These are phyloP conservation scores for Oreochromis tanganicae DNA, from an alignment of 2,113 vertebrate species.

Conservation along the genomic window DNA sequence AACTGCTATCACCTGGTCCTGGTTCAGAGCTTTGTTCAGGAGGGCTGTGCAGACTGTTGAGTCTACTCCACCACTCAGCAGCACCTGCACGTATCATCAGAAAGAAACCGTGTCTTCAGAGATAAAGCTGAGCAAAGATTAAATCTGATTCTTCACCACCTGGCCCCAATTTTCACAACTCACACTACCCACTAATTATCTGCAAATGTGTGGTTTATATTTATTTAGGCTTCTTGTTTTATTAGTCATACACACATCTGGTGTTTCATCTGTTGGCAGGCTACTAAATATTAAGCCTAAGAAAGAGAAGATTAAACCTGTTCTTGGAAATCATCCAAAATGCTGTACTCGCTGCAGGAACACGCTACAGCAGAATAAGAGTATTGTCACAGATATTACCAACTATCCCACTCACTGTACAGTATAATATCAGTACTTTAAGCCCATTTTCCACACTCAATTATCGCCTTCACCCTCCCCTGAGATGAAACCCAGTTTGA, in stretches of 20 bases:
- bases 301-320: neutral
- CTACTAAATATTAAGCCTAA: neutral
- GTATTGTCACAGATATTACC: neutral
- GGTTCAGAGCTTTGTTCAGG: slow-evolving; percentile 88
- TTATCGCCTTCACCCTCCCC: slow-evolving; percentile 32
- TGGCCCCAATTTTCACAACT: neutral
- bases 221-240: neutral
- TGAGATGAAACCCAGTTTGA: slow-evolving; percentile 60
- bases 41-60: slow-evolving; percentile 97
- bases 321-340: neutral
- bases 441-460: slow-evolving; percentile 7
- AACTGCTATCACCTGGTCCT: slow-evolving; percentile 94
- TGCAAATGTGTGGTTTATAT: neutral
- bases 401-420: neutral
- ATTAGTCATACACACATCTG: neutral
- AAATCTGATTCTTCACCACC: neutral
- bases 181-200: neutral
- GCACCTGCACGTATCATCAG: slow-evolving; percentile 72
- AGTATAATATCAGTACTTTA: neutral
- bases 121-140: neutral
- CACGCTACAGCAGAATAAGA: neutral
- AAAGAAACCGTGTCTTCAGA: neutral
- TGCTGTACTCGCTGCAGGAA: neutral
- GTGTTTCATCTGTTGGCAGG: neutral
- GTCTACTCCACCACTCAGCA: slow-evolving; percentile 94